Base-by-base conservation (phyloP, 2,888 invertebrate genomes). In the Bruchidius siliquastri region DNA sequence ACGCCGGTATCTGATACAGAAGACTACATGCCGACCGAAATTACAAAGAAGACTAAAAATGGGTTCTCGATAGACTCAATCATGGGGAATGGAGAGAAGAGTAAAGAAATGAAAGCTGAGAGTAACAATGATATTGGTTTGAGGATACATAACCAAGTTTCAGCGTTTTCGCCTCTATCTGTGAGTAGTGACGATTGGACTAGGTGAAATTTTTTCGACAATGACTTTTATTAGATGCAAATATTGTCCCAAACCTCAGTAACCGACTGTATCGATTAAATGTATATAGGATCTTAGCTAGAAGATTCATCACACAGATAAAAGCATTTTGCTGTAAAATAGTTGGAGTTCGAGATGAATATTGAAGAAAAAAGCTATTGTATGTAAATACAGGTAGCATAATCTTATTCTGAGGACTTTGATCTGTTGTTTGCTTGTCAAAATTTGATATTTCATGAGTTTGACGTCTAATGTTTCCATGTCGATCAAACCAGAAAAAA, bases 111-210 rank as follows among this genome's bases (percentile, higher is more conserved):
- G 69, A 82, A 81, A 75, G 80, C 79, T 0, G 79, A 81, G 26
- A 82, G 80, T 77, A 77, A 81, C 3, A 82, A 80, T 2, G 82
- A 81, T 71, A 79, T 82, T 85, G 78, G 79, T 30, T 75, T 84
- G 22, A 81, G 84, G 71, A 83, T 87, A 22, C 84, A 87, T 74
- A 88, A 89, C 81, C 88, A 91, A 83, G 88, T 90, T 67, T 89
- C 91, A 4, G 93, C 93, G 10, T 93, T 94, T 84, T 92, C 93
- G 0, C 93, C 93, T 4, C 87, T 93, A 0, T 88, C 88, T 77
- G 86, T 88, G 77, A 86, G 82, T 1, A 88, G 89, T 21, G 90
- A 91, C 74, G 91, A 91, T 82, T 91, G 90, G 91, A 88, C 88
- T 81, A 92, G 92, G 88, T 92, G 91, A 91, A 90, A 89, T 69